Conservation (phyloP, 2,888 invertebrate species). For the Trilocha varians region DNA sequence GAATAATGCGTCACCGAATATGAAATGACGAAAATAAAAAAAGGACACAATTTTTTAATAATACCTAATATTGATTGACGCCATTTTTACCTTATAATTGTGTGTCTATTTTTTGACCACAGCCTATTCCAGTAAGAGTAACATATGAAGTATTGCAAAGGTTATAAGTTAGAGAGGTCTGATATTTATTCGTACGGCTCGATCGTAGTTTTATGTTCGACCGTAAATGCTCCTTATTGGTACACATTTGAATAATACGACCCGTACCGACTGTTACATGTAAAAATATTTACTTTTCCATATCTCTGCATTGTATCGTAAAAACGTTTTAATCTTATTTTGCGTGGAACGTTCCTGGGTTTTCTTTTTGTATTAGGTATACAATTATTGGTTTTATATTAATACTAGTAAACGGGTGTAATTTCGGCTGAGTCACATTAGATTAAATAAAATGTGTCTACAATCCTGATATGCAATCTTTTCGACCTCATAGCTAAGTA, state of each 20-base stretch:
- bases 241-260: slow-evolving; percentile 68
- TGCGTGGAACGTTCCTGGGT: not conserved
- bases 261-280: slow-evolving; percentile 43
- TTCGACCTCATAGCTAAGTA: too few species aligned
- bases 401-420: too few species aligned
- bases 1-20: too few species aligned
- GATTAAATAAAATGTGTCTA: too few species aligned
- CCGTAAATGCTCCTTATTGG: slow-evolving; percentile 69
- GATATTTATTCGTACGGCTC: slow-evolving; percentile 68
- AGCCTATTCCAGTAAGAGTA: not conserved
- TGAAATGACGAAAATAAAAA: too few species aligned
- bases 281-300: slow-evolving; percentile 53
- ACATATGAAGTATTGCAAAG: slow-evolving; percentile 17
- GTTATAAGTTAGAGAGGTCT: slow-evolving; percentile 66
- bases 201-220: slow-evolving; percentile 68
- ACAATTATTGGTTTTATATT: too few species aligned
- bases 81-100: too few species aligned
- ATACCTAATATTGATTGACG: too few species aligned
- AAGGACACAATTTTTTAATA: too few species aligned
- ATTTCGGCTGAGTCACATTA: too few species aligned
- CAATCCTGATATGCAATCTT: too few species aligned
- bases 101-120: too few species aligned
- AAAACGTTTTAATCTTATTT: not conserved
- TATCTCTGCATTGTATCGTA: slow-evolving; percentile 14
- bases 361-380: not conserved